These are phyloP conservation scores for Willisornis vidua DNA, from an alignment of 2,113 vertebrate species.

Conservation along the genomic window DNA sequence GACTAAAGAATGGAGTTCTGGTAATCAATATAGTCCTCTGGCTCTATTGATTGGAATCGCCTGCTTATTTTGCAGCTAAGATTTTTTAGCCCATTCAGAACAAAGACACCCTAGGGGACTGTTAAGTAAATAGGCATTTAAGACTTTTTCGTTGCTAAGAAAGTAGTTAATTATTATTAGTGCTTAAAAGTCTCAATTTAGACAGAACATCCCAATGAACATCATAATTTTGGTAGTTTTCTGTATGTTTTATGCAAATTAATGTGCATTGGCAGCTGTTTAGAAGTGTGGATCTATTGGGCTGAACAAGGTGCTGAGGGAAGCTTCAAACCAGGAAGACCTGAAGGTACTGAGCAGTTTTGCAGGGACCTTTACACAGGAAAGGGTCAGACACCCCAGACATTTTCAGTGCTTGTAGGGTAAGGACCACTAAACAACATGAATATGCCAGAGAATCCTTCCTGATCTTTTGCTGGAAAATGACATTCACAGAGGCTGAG, in stretches of 20 bases:
- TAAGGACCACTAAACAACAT: background rate
- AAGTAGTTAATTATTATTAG: slow-evolving; percentile 87
- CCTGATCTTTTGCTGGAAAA: background rate
- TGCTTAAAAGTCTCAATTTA: slow-evolving; percentile 82
- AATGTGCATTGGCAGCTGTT: background rate
- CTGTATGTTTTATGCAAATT: slow-evolving; percentile 35
- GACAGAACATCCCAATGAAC: slow-evolving; percentile 70
- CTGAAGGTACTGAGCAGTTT: background rate
- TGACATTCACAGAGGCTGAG: background rate
- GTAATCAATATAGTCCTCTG: slow-evolving; percentile 88
- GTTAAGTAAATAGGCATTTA: slow-evolving; percentile 87
- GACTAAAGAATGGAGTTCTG: slow-evolving; percentile 84
- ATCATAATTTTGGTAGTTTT: slow-evolving; percentile 39
- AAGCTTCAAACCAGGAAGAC: background rate
- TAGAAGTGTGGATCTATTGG: background rate
- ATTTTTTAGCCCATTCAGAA: slow-evolving; percentile 85
- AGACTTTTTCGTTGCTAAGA: slow-evolving; percentile 83
- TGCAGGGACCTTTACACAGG: background rate
- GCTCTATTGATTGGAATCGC: slow-evolving; percentile 87
- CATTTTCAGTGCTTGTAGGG: background rate
- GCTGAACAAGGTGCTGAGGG: background rate
- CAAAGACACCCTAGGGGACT: slow-evolving; percentile 85
- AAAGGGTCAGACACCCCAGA: background rate
- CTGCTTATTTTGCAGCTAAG: slow-evolving; percentile 85
- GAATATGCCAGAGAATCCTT: background rate